Evolutionary conservation across 2,888 invertebrate species (phyloP).

Genomic region (Onthophagus sagittarius): DNA sequence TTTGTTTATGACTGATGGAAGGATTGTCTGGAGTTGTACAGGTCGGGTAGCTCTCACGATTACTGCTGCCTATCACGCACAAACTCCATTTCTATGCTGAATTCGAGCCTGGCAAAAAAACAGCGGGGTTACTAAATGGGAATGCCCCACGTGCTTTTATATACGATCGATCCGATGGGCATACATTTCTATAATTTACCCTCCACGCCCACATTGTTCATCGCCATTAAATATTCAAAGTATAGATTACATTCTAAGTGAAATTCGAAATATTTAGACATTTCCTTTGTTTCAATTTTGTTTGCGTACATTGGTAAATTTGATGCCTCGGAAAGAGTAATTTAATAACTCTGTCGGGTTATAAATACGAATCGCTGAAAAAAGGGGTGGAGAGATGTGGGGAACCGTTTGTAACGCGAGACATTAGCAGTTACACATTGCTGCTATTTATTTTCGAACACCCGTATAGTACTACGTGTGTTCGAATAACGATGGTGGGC

Average conservation of each 20-base stretch:
- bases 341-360: constrained; percentile 5
- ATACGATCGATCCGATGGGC: background rate
- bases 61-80: constrained; percentile 16
- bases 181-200: background rate
- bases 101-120: constrained; percentile 19
- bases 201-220: too few species aligned
- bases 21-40: constrained; percentile 18
- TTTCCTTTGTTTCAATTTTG: too few species aligned
- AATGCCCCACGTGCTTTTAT: background rate
- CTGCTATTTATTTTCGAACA: constrained; percentile 2
- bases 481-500: too few species aligned
- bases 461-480: background rate
- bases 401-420: background rate
- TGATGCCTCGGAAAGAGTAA: background rate
- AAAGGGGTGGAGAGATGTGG: background rate
- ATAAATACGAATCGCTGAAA: constrained; percentile 1
- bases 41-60: constrained; percentile 10
- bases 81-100: constrained; percentile 17
- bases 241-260: too few species aligned
- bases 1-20: constrained; percentile 20
- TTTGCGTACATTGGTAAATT: too few species aligned
- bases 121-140: background rate
- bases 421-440: constrained; percentile 10
- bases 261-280: too few species aligned
- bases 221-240: too few species aligned